Base-by-base conservation (phyloP, 2,113 vertebrate genomes). In the Empidonax alnorum region DNA sequence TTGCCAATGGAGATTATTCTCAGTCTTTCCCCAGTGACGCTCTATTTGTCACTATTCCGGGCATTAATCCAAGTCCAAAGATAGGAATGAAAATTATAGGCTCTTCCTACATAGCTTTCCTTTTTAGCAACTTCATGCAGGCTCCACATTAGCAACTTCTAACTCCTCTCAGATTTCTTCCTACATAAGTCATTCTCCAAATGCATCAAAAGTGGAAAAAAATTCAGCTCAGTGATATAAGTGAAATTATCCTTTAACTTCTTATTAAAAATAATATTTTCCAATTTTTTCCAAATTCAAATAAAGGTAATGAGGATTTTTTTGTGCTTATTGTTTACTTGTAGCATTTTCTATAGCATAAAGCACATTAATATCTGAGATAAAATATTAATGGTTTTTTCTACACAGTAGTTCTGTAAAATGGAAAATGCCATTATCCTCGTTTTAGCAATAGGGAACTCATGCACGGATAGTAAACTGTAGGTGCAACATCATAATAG, bases 81-180 rank as follows among this genome's bases (percentile, higher is more conserved):
- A 98, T 97, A 98, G 98, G 91, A 96, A 88, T 95, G 94, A 98
- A 98, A 98, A 98, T 98, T 98, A 98, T 94, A 98, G 97, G 95
- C 94, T 98, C 98, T 97, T 98, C 98, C 98, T 97, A 98, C 98
- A 97, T 96, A 94, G 86, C 90, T 93, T 97, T 97, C 97, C 97
- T 97, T 98, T 97, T 97, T 98, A 97, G 97, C 86, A 96, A 83
- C 94, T 95, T 89, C 83, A 96, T 95, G 96, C 97, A 96, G 90
- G 89, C 95, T 96, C 91, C 83, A 89, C 92, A 94, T 98, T 97
- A 97, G 65, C 95, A 97, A 97, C 84, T 87, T 91, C 96, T 96
- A 96, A 95, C 95, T 96, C 94, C 96, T 96, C 92, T 87, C 55
- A 90, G 78, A 96, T 92, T 93, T 96, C 96, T 97, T 96, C 69